phyloP scores from a whole-genome alignment of 2,797 vertebrate species.

The Poliocrania exsul region DNA sequence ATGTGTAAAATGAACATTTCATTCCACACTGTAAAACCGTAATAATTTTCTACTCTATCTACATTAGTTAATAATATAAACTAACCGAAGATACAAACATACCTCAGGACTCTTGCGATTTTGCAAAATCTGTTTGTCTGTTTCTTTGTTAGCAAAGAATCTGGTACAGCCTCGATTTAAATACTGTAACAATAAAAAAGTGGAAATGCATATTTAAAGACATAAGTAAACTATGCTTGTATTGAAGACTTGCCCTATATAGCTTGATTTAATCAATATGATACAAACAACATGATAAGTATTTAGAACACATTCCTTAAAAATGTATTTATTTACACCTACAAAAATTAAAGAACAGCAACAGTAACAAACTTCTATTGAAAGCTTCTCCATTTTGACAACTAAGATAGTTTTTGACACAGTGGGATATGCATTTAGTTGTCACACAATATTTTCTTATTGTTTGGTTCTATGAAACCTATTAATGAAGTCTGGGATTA shows the following conservation, averaged over 20 bases:
- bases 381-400: not conserved
- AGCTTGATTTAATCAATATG: not conserved
- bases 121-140: constrained; percentile 94
- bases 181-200: constrained; percentile 82
- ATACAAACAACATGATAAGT: not conserved
- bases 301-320: not conserved
- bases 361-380: not conserved
- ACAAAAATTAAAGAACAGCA: not conserved
- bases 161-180: constrained; percentile 95
- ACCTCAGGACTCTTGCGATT: constrained; percentile 98
- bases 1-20: constrained; percentile 61
- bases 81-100: constrained; percentile 25
- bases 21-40: not conserved
- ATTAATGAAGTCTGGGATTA: not conserved
- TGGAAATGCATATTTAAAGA: not conserved
- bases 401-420: not conserved
- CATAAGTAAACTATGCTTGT: not conserved
- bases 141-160: constrained; percentile 93
- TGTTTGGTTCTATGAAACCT: not conserved
- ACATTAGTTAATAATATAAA: not conserved
- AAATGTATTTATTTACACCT: not conserved
- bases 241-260: not conserved
- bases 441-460: not conserved
- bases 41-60: not conserved
- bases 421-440: not conserved